Percentiles rank a stretch among this genome's conserved stretches.
These are phyloP conservation scores for Xiphydria camelus DNA, from an alignment of 2,888 invertebrate species.

Conservation along the genomic window DNA sequence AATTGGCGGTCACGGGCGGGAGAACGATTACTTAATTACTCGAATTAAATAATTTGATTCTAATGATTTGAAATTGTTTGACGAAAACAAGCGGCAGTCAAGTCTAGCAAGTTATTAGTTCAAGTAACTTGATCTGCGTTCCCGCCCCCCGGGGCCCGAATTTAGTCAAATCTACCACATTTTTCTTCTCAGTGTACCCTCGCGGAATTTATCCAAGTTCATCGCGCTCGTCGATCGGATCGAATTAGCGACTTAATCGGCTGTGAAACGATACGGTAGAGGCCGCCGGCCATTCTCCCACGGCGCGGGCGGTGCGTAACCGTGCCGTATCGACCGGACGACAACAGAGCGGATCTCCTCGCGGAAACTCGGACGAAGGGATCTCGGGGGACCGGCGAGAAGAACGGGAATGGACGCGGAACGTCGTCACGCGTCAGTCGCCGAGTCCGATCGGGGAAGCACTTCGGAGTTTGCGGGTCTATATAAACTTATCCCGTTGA, in stretches of 20 bases:
- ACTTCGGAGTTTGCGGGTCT: conserved; percentile 23
- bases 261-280: conserved; percentile 31
- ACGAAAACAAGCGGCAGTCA: too few species aligned
- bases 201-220: too few species aligned
- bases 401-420: conserved; percentile 37
- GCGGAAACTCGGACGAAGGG: conserved; percentile 12
- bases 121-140: too few species aligned
- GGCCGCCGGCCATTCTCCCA: neutral
- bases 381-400: conserved; percentile 11
- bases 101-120: too few species aligned
- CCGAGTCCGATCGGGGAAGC: conserved; percentile 32
- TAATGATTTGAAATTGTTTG: too few species aligned
- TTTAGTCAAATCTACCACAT: too few species aligned
- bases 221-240: too few species aligned
- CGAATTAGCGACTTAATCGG: conserved; percentile 25
- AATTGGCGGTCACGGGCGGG: too few species aligned
- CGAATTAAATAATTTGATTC: too few species aligned
- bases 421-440: conserved; percentile 54
- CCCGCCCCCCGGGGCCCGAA: too few species aligned
- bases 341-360: conserved; percentile 22
- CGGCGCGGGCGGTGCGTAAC: neutral
- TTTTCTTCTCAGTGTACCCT: too few species aligned
- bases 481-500: conserved; percentile 55
- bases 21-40: too few species aligned
- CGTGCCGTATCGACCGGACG: conserved; percentile 8